phyloP scores from a whole-genome alignment of 1,140 invertebrate species.

The Teleogryllus occipitalis region DNA sequence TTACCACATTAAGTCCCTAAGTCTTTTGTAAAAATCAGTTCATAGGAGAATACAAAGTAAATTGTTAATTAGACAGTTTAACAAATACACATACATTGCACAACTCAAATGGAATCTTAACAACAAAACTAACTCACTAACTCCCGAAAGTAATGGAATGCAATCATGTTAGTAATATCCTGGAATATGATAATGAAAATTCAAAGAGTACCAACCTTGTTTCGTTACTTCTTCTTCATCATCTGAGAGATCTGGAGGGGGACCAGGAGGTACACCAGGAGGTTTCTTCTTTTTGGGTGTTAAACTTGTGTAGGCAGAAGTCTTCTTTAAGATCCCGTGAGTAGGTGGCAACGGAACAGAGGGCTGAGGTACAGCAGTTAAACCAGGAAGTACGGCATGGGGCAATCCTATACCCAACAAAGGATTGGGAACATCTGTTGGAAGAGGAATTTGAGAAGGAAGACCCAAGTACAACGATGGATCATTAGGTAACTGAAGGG shows the following conservation, averaged over 20 bases:
- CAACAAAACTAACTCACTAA: no score
- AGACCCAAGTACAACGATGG: slow-evolving; percentile 34
- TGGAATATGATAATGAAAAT: no score
- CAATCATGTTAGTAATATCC: no score
- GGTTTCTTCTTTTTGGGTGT: slow-evolving; percentile 45
- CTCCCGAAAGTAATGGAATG: no score
- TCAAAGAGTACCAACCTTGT: not conserved
- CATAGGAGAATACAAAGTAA: no score
- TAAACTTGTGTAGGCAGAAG: slow-evolving; percentile 45
- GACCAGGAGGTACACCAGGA: slow-evolving; percentile 80
- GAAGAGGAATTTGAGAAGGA: slow-evolving; percentile 69
- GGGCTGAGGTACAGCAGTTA: slow-evolving; percentile 20
- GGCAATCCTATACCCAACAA: slow-evolving; percentile 36
- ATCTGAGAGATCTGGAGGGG: slow-evolving; percentile 63
- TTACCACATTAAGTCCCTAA: no score
- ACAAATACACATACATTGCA: no score
- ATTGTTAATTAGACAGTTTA: no score
- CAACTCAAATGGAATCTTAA: no score
- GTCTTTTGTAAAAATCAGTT: no score
- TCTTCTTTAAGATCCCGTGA: slow-evolving; percentile 66
- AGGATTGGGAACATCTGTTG: slow-evolving; percentile 52
- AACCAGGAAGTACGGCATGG: slow-evolving; percentile 35
- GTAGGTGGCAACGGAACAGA: slow-evolving; percentile 40
- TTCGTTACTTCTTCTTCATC: slow-evolving; percentile 46
- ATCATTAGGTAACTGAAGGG: slow-evolving; percentile 36